phyloP scores from a whole-genome alignment of 2,888 invertebrate genomes.

The Gandaritis pyraliata region DNA sequence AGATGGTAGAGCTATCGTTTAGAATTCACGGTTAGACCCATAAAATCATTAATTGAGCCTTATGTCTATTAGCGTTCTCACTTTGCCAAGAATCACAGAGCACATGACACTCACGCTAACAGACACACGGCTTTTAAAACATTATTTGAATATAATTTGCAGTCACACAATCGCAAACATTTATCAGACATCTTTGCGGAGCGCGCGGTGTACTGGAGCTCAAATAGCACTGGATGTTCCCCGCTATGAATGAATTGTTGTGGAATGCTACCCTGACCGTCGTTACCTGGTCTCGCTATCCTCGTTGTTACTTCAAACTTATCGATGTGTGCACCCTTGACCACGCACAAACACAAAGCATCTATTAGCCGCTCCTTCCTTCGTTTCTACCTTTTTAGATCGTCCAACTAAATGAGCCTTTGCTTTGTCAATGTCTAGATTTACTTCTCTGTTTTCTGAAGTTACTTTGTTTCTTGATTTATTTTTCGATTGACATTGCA shows the following conservation, averaged over 20 bases:
- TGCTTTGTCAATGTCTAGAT: slow-evolving; percentile 59
- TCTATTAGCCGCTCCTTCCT: slow-evolving; percentile 82
- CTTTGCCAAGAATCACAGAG: slow-evolving; percentile 13
- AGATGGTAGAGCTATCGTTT: not conserved
- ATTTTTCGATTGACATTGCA: slow-evolving; percentile 57
- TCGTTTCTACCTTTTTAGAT: slow-evolving; percentile 81
- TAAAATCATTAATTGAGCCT: slow-evolving; percentile 13
- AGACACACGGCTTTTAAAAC: slow-evolving; percentile 44
- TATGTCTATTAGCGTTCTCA: slow-evolving; percentile 34
- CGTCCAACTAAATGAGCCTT: slow-evolving; percentile 77
- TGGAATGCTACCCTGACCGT: slow-evolving; percentile 76
- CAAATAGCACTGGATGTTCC: slow-evolving; percentile 70
- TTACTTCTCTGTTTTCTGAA: slow-evolving; percentile 19
- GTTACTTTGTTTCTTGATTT: slow-evolving; percentile 10
- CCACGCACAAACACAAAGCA: slow-evolving; percentile 74
- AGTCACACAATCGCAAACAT: slow-evolving; percentile 54
- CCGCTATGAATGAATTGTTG: slow-evolving; percentile 75
- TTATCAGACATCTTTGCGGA: slow-evolving; percentile 65
- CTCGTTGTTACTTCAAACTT: slow-evolving; percentile 58
- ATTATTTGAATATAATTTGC: slow-evolving; percentile 46
- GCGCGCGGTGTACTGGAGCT: slow-evolving; percentile 71
- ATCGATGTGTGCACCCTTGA: slow-evolving; percentile 77
- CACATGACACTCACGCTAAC: slow-evolving; percentile 24
- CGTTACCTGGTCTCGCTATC: slow-evolving; percentile 62
- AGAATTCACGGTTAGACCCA: slow-evolving; percentile 2